Evolutionary conservation across 2,888 invertebrate genomes (phyloP).

Genomic region (Rhorus exstirpatorius): DNA sequence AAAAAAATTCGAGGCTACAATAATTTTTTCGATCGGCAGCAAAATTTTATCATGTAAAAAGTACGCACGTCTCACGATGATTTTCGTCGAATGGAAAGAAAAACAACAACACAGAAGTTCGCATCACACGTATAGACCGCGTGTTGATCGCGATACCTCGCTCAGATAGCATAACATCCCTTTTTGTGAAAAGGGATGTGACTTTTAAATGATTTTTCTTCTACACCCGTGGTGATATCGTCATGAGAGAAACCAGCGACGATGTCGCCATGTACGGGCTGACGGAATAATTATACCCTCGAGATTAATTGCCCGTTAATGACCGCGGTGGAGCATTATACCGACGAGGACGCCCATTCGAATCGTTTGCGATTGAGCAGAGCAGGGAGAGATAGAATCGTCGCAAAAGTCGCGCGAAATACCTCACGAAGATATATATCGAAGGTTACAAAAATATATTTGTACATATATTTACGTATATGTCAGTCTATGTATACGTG

Average conservation of each 20-base stretch:
- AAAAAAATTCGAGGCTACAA: background rate
- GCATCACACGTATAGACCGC: constrained; percentile 2
- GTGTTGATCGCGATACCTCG: constrained; percentile 10
- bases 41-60: background rate
- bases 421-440: constrained; percentile 36
- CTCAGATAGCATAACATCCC: constrained; percentile 20
- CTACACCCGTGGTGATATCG: constrained; percentile 1
- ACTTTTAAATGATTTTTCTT: constrained; percentile 49
- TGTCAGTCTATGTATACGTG: constrained; percentile 5
- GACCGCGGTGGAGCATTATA: constrained; percentile 26
- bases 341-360: constrained; percentile 27
- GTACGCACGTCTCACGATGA: background rate
- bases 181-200: background rate
- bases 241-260: constrained; percentile 24
- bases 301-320: constrained; percentile 66
- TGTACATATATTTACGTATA: background rate
- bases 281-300: constrained; percentile 65
- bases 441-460: constrained; percentile 20
- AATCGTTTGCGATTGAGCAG: constrained; percentile 21
- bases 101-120: background rate
- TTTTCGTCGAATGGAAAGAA: background rate
- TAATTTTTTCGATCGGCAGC: background rate
- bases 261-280: constrained; percentile 58
- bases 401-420: constrained; percentile 23
- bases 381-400: background rate